These are phyloP conservation scores for Temnothorax rugatulus DNA, from an alignment of 2,888 invertebrate genomes.

Conservation along the genomic window DNA sequence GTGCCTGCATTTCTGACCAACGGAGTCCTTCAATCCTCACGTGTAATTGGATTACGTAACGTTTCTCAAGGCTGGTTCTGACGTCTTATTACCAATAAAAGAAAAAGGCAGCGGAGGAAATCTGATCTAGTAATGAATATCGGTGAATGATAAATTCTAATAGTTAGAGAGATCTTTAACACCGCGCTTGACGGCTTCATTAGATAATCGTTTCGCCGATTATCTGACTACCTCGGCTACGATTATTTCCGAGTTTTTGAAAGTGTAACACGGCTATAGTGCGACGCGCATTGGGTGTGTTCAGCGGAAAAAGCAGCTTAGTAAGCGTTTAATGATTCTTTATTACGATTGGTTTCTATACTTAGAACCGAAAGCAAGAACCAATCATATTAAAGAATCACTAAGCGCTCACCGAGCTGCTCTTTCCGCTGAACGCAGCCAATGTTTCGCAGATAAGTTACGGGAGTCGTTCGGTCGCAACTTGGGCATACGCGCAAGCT, in stretches of 20 bases:
- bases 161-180: slow-evolving; percentile 1
- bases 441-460: not conserved
- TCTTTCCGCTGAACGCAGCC: too few relatives aligned
- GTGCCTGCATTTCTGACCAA: slow-evolving; percentile 1
- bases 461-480: slow-evolving; percentile 16
- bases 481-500: not conserved
- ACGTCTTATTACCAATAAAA: slow-evolving; percentile 47
- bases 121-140: not conserved
- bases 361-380: too few relatives aligned
- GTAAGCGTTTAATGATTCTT: too few relatives aligned
- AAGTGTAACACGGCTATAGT: not conserved
- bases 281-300: not conserved
- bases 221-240: not conserved
- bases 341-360: too few relatives aligned
- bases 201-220: not conserved
- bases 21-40: slow-evolving; percentile 27
- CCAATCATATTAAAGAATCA: too few relatives aligned
- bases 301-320: too few relatives aligned
- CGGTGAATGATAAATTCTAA: not conserved
- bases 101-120: not conserved
- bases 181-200: not conserved
- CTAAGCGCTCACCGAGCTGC: too few relatives aligned
- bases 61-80: slow-evolving; percentile 46
- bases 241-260: not conserved
- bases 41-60: slow-evolving; percentile 58